Evolutionary conservation across 2,113 vertebrate species (phyloP), one percentile per base, ranked within the genome.

Genomic region (Gobiocypris rarus): DNA sequence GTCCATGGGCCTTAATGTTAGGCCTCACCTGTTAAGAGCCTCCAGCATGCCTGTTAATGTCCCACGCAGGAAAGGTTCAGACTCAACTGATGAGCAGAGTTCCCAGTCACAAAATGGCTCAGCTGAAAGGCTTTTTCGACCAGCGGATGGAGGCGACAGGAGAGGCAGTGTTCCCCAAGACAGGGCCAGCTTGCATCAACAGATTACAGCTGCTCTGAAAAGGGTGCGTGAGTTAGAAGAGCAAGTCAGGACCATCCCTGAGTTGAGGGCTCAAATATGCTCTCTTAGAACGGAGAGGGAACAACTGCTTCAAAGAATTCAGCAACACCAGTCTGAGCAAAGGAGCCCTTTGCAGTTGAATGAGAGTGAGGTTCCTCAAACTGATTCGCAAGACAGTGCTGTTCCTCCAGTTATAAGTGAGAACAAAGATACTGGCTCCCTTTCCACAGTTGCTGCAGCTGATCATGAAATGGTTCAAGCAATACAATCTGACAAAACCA

Each of bases 31-130:
- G 43, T 89, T 97, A 41, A 91, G 98, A 87, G 95, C 98, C 1
- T 97, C 97, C 70, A 99, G 97, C 92, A 96, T 98, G 96, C 98
- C 98, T 0, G 93, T 95, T 1, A 94, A 96, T 0, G 92, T 98
- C 71, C 96, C 91, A 0, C 95, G 95, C 2, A 91, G 93, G 38
- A 96, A 94, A 86, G 89, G 84, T 52, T 93, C 89, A 0, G 94
- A 94, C 76, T 91, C 89, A 41, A 83, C 34, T 0, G 93, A 90
- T 22, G 95, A 91, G 85, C 92, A 86, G 17, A 90, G 73, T 17
- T 63, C 6, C 65, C 92, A 92, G n/a, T 92, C 93, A 0, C 91
- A 93, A 54, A 84, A 88, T 8, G 15, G 85, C 26, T 84, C 89
- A 50, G 87, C 91, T 0, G 91, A 96, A 3, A 93, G 89, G 45